These are phyloP conservation scores for Echiichthys vipera DNA, from an alignment of 2,797 vertebrate genomes.

Conservation along the genomic window DNA sequence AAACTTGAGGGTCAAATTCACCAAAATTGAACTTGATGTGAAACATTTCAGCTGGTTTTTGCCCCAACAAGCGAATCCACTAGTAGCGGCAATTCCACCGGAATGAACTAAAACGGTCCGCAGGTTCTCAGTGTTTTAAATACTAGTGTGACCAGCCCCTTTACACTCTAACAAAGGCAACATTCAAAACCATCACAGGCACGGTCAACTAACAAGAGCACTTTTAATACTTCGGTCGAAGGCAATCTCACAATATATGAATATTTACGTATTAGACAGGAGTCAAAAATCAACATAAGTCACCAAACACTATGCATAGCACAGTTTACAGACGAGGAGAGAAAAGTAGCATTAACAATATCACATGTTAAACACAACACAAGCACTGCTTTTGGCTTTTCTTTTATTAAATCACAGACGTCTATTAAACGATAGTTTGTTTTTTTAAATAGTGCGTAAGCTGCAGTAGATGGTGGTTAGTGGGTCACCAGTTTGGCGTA, in stretches of 20 bases:
- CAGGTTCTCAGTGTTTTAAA: not conserved
- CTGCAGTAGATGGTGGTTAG: no score
- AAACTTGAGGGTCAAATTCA: not conserved
- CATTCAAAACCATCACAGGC: constrained; percentile 64
- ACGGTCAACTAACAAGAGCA: constrained; percentile 72
- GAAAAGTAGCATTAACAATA: constrained; percentile 16
- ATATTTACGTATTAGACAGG: constrained; percentile 10
- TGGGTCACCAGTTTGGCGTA: no score
- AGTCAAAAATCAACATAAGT: constrained; percentile 46
- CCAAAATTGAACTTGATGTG: not conserved
- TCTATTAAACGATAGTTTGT: no score
- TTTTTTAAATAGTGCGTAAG: no score
- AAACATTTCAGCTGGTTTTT: not conserved
- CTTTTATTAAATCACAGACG: constrained; percentile 11
- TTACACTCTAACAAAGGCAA: constrained; percentile 34
- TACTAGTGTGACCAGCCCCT: constrained; percentile 8
- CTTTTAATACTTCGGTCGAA: constrained; percentile 68
- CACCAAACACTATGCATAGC: constrained; percentile 50
- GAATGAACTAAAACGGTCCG: not conserved
- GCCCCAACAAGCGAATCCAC: not conserved
- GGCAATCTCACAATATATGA: constrained; percentile 34
- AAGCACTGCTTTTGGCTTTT: constrained; percentile 31
- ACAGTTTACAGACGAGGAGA: constrained; percentile 38
- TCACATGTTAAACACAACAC: constrained; percentile 40
- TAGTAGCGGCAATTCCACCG: not conserved